Conservation (phyloP, 2,797 vertebrate genomes). For the Silurus aristotelis region DNA sequence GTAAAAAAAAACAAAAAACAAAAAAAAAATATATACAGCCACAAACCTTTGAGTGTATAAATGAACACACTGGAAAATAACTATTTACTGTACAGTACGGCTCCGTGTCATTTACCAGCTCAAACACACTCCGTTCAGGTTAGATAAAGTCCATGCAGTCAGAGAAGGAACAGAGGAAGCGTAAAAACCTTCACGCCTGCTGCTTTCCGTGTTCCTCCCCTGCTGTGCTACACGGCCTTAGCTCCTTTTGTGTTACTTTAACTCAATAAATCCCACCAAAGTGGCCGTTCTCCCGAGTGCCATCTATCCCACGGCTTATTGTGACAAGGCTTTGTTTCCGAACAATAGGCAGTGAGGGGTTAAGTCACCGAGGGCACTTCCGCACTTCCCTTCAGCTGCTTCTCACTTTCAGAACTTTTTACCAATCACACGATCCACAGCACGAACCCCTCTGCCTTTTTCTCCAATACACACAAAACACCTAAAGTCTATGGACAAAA, state of each 20-base stretch:
- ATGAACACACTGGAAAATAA: no score
- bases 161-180: slow-evolving; percentile 20
- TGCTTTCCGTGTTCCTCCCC: slow-evolving; percentile 46
- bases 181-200: slow-evolving; percentile 39
- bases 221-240: slow-evolving; percentile 53
- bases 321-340: slow-evolving; percentile 55
- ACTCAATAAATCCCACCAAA: slow-evolving; percentile 61
- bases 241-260: slow-evolving; percentile 56
- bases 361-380: slow-evolving; percentile 55
- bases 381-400: slow-evolving; percentile 42
- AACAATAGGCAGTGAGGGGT: slow-evolving; percentile 58
- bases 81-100: no score
- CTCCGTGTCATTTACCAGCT: neutral
- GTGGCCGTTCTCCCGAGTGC: slow-evolving; percentile 54
- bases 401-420: slow-evolving; percentile 39
- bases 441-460: slow-evolving; percentile 23
- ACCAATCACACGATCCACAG: slow-evolving; percentile 16
- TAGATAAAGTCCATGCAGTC: neutral
- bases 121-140: neutral
- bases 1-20: no score
- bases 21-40: no score
- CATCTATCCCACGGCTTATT: slow-evolving; percentile 58
- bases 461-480: neutral
- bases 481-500: no score
- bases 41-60: no score